phyloP scores from a whole-genome alignment of 2,888 invertebrate genomes.

The Aphodius sticticus region DNA sequence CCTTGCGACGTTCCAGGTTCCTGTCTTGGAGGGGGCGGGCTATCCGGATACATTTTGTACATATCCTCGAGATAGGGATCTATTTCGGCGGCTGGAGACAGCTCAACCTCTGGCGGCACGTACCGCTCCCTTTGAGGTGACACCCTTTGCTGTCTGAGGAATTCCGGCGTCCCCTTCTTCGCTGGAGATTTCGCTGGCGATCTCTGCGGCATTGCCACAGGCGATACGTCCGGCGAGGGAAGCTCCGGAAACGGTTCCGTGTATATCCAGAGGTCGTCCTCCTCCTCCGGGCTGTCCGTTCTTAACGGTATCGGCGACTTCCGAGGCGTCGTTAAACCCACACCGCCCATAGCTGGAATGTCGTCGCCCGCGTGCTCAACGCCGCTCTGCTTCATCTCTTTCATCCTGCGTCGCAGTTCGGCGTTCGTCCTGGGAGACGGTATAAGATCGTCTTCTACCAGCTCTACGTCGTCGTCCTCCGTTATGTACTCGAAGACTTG shows the following conservation, averaged over 20 bases:
- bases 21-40: too few species aligned
- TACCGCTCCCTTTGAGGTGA: not conserved
- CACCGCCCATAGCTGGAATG: conserved; percentile 40
- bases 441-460: conserved; percentile 30
- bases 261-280: conserved; percentile 20
- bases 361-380: conserved; percentile 22
- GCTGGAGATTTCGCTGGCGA: conserved; percentile 13
- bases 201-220: not conserved
- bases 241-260: conserved; percentile 22
- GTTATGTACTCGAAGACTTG: conserved; percentile 28
- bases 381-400: not conserved
- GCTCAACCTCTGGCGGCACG: too few species aligned
- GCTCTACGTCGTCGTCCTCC: conserved; percentile 29
- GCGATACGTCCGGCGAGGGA: not conserved
- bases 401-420: conserved; percentile 28
- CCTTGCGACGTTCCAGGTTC: not conserved
- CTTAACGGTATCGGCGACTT: conserved; percentile 38
- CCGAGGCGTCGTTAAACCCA: conserved; percentile 42
- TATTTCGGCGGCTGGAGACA: too few species aligned
- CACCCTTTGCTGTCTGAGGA: conserved; percentile 18
- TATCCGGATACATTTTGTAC: too few species aligned
- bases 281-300: conserved; percentile 22
- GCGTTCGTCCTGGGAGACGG: conserved; percentile 30
- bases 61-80: too few species aligned
- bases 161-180: conserved; percentile 30